Evolutionary conservation across 2,797 vertebrate species (phyloP).

Genomic region (Rhadinocentrus ornatus): DNA sequence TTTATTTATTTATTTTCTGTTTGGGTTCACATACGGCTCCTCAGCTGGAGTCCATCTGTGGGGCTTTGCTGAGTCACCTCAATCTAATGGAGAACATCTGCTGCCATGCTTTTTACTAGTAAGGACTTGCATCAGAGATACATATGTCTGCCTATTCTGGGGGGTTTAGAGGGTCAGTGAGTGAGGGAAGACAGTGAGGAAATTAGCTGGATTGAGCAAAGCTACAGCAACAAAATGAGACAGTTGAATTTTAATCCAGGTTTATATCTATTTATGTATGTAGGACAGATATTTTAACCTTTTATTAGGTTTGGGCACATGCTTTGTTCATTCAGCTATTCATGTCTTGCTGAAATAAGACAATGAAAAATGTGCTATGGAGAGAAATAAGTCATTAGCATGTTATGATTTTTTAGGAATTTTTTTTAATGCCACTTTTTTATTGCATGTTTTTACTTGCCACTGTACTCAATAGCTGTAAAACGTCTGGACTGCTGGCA

Average conservation of each 20-base stretch:
- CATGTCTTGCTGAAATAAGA: too few relatives aligned
- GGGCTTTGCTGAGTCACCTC: conserved; percentile 71
- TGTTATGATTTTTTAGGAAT: neutral
- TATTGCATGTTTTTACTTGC: neutral
- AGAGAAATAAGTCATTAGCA: neutral
- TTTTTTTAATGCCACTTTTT: neutral
- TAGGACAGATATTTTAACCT: neutral
- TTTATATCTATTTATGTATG: neutral
- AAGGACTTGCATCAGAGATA: conserved; percentile 34
- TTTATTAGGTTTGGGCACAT: too few relatives aligned
- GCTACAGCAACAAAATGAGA: neutral
- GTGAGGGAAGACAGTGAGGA: neutral
- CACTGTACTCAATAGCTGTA: too few relatives aligned
- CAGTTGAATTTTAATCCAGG: neutral
- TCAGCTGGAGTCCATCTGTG: conserved; percentile 65
- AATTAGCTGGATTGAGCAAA: conserved; percentile 18
- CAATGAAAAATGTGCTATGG: neutral
- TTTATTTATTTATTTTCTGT: conserved; percentile 37
- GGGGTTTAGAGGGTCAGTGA: neutral
- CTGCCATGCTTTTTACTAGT: conserved; percentile 52
- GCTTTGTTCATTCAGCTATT: too few relatives aligned
- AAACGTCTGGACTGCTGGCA: too few relatives aligned
- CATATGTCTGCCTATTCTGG: neutral
- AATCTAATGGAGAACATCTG: conserved; percentile 74
- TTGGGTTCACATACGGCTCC: conserved; percentile 44